phyloP scores from a whole-genome alignment of 2,888 invertebrate genomes.

The Pollenia angustigena region DNA sequence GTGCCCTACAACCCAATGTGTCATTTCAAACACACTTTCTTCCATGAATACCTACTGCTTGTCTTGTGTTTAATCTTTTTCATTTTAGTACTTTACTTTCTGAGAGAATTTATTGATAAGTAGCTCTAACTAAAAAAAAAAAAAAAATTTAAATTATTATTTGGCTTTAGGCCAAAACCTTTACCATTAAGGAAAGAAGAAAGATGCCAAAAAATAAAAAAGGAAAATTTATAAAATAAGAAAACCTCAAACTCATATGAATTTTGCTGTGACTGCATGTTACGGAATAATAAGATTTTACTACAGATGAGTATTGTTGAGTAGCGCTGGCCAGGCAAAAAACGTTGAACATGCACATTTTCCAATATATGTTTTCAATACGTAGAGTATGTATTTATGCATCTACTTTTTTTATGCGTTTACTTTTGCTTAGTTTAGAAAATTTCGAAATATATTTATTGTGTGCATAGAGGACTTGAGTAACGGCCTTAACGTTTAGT shows the following conservation, averaged over 20 bases:
- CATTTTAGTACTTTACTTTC: conserved; percentile 17
- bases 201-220: conserved; percentile 30
- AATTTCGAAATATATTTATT: conserved; percentile 24
- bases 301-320: conserved; percentile 50
- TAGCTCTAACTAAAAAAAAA: conserved; percentile 42
- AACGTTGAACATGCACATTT: conserved; percentile 24
- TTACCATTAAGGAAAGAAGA: conserved; percentile 46
- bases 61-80: conserved; percentile 9
- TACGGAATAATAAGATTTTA: conserved; percentile 57
- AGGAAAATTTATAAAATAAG: neutral
- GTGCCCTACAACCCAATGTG: neutral
- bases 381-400: neutral
- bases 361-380: conserved; percentile 20
- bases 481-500: neutral
- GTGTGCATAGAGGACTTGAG: neutral
- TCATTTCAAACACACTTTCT: conserved; percentile 5
- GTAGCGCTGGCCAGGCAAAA: conserved; percentile 20
- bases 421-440: conserved; percentile 24
- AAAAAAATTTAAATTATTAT: conserved; percentile 20
- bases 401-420: conserved; percentile 4
- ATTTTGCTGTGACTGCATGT: conserved; percentile 62
- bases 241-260: conserved; percentile 27
- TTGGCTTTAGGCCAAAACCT: conserved; percentile 64
- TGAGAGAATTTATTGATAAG: conserved; percentile 60
- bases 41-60: neutral